Evolutionary conservation across 2,888 invertebrate genomes (phyloP).

Genomic region (Tupiocoris notatus): DNA sequence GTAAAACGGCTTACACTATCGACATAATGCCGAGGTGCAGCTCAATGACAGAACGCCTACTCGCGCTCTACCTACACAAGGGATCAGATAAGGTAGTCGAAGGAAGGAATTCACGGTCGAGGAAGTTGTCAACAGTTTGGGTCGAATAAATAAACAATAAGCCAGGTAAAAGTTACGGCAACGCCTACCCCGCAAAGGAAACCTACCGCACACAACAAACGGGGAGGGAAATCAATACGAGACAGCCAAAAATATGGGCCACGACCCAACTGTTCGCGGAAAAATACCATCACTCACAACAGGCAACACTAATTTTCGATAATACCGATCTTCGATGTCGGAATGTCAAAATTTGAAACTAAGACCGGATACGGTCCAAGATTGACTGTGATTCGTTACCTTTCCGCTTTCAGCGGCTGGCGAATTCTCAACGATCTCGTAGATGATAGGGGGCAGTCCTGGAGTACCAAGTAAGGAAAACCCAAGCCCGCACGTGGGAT

Average conservation of each 20-base stretch:
- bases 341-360: too few species aligned
- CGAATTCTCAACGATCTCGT: slow-evolving; percentile 89
- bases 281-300: too few species aligned
- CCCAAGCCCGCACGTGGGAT: slow-evolving; percentile 70
- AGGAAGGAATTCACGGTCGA: neutral
- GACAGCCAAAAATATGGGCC: slow-evolving; percentile 39
- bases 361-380: too few species aligned
- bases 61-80: too few species aligned
- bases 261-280: slow-evolving; percentile 27
- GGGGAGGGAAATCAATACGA: slow-evolving; percentile 38
- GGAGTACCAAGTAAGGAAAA: slow-evolving; percentile 88
- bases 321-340: too few species aligned
- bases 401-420: slow-evolving; percentile 87
- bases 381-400: too few species aligned
- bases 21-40: too few species aligned
- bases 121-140: neutral
- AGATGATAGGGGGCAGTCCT: slow-evolving; percentile 89
- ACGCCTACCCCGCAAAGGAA: slow-evolving; percentile 37
- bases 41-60: too few species aligned
- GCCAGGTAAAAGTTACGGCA: slow-evolving; percentile 21
- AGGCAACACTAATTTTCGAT: too few species aligned
- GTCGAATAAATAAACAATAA: slow-evolving; percentile 9
- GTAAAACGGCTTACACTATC: too few species aligned
- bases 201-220: slow-evolving; percentile 35
- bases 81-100: too few species aligned